Evolutionary conservation across 2,888 invertebrate species (phyloP), one percentile per base, ranked within the genome.

Genomic region (Mamestra brassicae): DNA sequence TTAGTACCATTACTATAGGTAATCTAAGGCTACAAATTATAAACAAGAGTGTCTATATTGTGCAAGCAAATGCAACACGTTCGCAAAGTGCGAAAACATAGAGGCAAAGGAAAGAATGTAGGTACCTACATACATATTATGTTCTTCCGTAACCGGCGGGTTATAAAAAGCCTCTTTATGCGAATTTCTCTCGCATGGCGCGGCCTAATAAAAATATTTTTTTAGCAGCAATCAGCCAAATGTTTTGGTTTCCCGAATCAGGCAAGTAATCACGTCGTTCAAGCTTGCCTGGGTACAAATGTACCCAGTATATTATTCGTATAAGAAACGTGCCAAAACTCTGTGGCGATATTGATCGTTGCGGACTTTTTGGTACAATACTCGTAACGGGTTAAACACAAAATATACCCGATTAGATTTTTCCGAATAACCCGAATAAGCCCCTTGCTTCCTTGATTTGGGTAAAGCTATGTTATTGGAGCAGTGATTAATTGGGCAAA

Each of bases 321-420:
- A 38, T 64, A 84, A 82, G 84, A 67, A 84, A 80, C 84, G 80
- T 82, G 84, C 81, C 81, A 82, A 83, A 72, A 72, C 36, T 67
- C 75, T n/a, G 57, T 71, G 61, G 57, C 64, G n/a, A 82, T 82
- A 82, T 82, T 80, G 81, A 82, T 80, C 80, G 81, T 80, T 61
- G 80, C 71, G 80, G 75, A 80, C 69, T 75, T 82, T 78, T 80
- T 84, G 75, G 84, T 80, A 83, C 80, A 80, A 71, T 34, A 79
- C 80, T 57, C 70, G 36, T 78, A 61, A 65, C 57, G n/a, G 47
- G 57, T 17, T 74, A 70, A 72, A 65, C 61, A 65, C 11, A 70
- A 69, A 66, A 72, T 66, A 62, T 47, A 74, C 45, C 11, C 38
- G 38, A 61, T 66, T 67, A 54, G 50, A 38, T 57, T 62, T 69